Evolutionary conservation across 2,888 invertebrate species (phyloP).

Genomic region (Plagiodera versicolora): DNA sequence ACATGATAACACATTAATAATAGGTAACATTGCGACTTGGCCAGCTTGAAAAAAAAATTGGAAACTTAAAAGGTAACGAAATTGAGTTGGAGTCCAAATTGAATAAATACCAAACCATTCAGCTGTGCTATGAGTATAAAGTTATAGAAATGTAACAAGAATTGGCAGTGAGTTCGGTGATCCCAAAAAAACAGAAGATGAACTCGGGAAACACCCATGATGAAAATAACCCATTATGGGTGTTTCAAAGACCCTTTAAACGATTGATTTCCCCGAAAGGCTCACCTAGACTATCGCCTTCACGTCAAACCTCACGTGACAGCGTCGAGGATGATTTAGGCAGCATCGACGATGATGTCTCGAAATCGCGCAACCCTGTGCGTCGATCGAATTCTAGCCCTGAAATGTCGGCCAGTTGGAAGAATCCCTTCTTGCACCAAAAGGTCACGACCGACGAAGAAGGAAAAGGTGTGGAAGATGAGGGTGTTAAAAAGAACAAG

Average conservation of each 20-base stretch:
- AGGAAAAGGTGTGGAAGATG: slow-evolving; percentile 44
- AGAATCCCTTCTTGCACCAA: slow-evolving; percentile 66
- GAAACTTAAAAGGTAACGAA: no score
- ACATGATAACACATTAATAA: no score
- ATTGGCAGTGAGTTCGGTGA: no score
- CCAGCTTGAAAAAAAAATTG: no score
- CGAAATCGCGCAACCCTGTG: slow-evolving; percentile 76
- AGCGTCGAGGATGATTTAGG: slow-evolving; percentile 59
- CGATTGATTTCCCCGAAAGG: slow-evolving; percentile 15
- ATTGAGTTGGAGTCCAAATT: no score
- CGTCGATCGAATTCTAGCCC: slow-evolving; percentile 88
- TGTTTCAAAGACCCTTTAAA: neutral
- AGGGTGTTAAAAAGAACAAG: slow-evolving; percentile 62
- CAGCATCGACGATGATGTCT: slow-evolving; percentile 46
- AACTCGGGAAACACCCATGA: neutral
- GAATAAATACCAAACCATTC: no score
- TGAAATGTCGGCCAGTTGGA: slow-evolving; percentile 89
- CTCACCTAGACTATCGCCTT: slow-evolving; percentile 52
- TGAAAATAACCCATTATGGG: no score
- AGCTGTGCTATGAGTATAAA: no score
- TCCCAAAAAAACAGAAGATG: no score
- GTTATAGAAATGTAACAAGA: no score
- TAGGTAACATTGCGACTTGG: no score
- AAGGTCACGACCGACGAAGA: slow-evolving; percentile 48
- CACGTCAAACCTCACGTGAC: slow-evolving; percentile 60